Conservation (phyloP, 1,140 invertebrate genomes). For the Maconellicoccus hirsutus region DNA sequence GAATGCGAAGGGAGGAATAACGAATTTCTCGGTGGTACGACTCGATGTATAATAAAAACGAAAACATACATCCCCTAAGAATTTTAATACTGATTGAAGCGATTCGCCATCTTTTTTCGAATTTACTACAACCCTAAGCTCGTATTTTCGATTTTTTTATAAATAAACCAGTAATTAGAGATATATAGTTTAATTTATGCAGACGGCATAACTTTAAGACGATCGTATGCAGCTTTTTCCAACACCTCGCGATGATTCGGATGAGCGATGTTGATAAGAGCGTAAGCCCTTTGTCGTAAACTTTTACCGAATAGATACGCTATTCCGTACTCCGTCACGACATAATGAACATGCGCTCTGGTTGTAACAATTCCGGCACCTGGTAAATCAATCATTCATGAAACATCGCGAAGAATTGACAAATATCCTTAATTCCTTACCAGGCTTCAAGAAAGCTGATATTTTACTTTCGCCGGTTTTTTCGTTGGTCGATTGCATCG, state of each 20-base stretch:
- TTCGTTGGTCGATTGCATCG: slow-evolving; percentile 71
- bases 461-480: slow-evolving; percentile 79
- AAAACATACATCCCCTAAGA: too few species aligned
- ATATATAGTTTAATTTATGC: slow-evolving; percentile 34
- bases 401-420: slow-evolving; percentile 26
- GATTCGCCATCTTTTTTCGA: too few species aligned
- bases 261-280: slow-evolving; percentile 79
- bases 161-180: too few species aligned
- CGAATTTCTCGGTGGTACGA: too few species aligned
- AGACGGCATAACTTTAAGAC: slow-evolving; percentile 76
- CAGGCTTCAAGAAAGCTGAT: slow-evolving; percentile 64
- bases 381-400: slow-evolving; percentile 34
- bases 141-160: too few species aligned
- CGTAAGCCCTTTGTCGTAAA: slow-evolving; percentile 74
- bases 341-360: slow-evolving; percentile 81
- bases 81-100: too few species aligned
- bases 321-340: slow-evolving; percentile 88
- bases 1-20: too few species aligned
- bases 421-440: slow-evolving; percentile 44
- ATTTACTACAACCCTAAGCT: too few species aligned
- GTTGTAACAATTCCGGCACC: slow-evolving; percentile 89
- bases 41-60: too few species aligned
- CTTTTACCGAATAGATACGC: slow-evolving; percentile 82
- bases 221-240: slow-evolving; percentile 79
- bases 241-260: slow-evolving; percentile 73